Percentiles rank a stretch among this genome's conserved stretches.
Conservation (phyloP, 2,888 invertebrate genomes). For the Athalia cordata region DNA sequence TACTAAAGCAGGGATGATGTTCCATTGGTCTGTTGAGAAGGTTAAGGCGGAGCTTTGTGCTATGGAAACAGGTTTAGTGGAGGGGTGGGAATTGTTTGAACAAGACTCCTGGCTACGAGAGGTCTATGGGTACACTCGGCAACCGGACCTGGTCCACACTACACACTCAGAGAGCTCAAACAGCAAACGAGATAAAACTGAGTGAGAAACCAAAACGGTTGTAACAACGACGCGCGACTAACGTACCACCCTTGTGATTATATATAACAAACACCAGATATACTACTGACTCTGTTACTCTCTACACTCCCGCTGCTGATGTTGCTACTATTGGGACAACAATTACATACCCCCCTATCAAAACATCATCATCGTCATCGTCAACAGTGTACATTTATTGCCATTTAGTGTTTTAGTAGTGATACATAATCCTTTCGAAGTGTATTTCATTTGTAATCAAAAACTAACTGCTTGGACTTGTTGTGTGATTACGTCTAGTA, state of each 20-base stretch:
- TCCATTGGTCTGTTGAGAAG: conserved; percentile 12
- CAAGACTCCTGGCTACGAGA: conserved; percentile 70
- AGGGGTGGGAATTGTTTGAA: conserved; percentile 67
- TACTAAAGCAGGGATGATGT: conserved; percentile 12
- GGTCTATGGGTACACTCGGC: conserved; percentile 71
- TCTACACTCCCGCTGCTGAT: not conserved
- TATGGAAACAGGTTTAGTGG: conserved; percentile 17
- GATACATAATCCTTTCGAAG: not conserved
- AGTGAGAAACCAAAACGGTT: conserved; percentile 9
- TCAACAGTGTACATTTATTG: not conserved
- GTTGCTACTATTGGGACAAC: conserved; percentile 59
- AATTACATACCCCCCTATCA: conserved; percentile 56
- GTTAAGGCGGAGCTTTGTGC: conserved; percentile 12
- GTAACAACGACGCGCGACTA: not conserved
- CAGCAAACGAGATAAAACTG: conserved; percentile 10
- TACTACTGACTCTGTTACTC: not conserved
- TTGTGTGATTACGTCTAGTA: no score
- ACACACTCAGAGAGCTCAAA: conserved; percentile 61
- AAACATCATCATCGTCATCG: conserved; percentile 52
- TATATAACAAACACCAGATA: not conserved
- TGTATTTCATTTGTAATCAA: no score
- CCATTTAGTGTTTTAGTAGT: not conserved
- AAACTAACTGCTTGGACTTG: no score
- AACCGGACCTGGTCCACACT: conserved; percentile 71
- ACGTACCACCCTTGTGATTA: not conserved